A percentile compares a stretch with the other conserved stretches of the same genome.
Conservation (phyloP, 2,113 vertebrate species). For the Dendropsophus ebraccatus region DNA sequence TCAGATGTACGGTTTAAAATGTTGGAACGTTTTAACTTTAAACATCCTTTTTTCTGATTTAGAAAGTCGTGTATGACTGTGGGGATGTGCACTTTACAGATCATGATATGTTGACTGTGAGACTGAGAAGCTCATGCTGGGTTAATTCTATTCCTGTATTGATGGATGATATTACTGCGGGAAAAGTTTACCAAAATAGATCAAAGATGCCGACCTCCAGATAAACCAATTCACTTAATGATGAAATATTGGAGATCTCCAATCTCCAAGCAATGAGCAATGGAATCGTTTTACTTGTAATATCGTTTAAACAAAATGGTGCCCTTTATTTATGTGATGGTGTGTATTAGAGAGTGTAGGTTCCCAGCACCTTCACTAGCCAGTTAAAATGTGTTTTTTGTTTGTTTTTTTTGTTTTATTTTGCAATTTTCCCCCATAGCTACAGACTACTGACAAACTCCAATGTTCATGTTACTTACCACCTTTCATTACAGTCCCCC, state of each 20-base stretch:
- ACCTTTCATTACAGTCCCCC: too few species aligned
- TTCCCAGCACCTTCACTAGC: too few species aligned
- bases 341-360: neutral
- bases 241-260: neutral
- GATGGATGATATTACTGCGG: slow-evolving; percentile 1
- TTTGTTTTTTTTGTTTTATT: too few species aligned
- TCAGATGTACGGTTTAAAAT: neutral
- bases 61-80: neutral
- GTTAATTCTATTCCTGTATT: slow-evolving; percentile 7
- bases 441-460: too few species aligned
- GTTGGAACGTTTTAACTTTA: neutral
- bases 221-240: slow-evolving; percentile 20
- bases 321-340: neutral
- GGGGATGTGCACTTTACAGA: neutral
- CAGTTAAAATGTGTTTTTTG: too few species aligned
- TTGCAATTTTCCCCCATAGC: too few species aligned
- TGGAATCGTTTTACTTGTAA: neutral
- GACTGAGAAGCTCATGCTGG: neutral
- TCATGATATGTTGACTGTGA: neutral
- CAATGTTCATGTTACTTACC: too few species aligned
- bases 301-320: neutral
- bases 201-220: slow-evolving; percentile 16
- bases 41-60: neutral
- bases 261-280: neutral
- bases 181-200: slow-evolving; percentile 20